Base-by-base conservation (phyloP, 23 tunicate genomes). In the Corella eumyota region DNA sequence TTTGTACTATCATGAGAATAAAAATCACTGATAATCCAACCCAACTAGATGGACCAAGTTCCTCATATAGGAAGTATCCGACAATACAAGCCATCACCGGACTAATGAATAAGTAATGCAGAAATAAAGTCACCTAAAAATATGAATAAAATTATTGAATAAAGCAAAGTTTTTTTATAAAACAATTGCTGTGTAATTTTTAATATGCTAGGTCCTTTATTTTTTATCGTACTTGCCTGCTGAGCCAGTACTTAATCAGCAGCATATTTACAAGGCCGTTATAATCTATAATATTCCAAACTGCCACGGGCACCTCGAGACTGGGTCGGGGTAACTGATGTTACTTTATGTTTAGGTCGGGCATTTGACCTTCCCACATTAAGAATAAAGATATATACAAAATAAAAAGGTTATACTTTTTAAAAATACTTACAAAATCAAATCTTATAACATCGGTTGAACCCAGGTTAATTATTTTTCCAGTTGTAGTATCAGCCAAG, bases 371-470 rank as follows among this genome's bases (percentile, higher is more conserved):
- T n/a, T n/a, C n/a, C n/a, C n/a, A n/a, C n/a, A n/a, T n/a, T n/a
- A n/a, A n/a, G n/a, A n/a, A n/a, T n/a, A n/a, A n/a, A n/a, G n/a
- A n/a, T n/a, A n/a, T n/a, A n/a, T n/a, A n/a, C n/a, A n/a, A n/a
- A n/a, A n/a, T n/a, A n/a, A n/a, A n/a, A n/a, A n/a, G n/a, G n/a
- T n/a, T n/a, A n/a, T n/a, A n/a, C n/a, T n/a, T n/a, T n/a, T n/a
- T n/a, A n/a, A n/a, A n/a, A n/a, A 15, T 50, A 56, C 81, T 58
- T 45, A 86, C 96, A 30, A 32, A 51, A 45, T 92, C 78, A 62
- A 45, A 84, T 35, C 88, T 56, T 13, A 92, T 27, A 3, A 90
- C 99, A 71, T 92, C 99, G 3, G 92, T 83, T 0, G 99, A 56
- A 6, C 77, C 75, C 23, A 92, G 70, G 57, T 92, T 92, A 6